Percentiles rank a stretch among this genome's conserved stretches.
These are phyloP conservation scores for Chaenogobius annularis DNA, from an alignment of 2,113 vertebrate species.

Conservation along the genomic window DNA sequence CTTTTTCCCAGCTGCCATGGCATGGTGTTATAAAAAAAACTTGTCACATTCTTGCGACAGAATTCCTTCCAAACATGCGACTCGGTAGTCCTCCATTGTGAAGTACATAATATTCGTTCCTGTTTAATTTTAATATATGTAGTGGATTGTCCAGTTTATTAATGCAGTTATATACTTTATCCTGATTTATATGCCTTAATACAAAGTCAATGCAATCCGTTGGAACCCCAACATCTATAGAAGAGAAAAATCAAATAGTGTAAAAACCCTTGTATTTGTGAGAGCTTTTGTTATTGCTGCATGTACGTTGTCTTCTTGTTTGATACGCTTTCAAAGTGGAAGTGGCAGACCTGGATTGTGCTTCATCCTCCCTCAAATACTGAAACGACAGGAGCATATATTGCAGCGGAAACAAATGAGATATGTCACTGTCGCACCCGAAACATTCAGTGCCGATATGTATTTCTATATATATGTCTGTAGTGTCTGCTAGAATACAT, in stretches of 20 bases:
- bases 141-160: no score
- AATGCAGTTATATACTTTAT: no score
- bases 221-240: background rate
- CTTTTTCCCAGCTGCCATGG: no score
- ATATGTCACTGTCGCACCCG: constrained; percentile 4
- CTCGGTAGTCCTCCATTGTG: no score
- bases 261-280: background rate
- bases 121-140: no score
- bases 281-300: constrained; percentile 9
- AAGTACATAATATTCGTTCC: no score
- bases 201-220: background rate
- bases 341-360: constrained; percentile 13
- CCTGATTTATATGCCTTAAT: no score
- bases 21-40: no score
- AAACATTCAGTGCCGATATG: constrained; percentile 6
- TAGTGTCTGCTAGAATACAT: constrained; percentile 7
- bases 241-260: background rate
- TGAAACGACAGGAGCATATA: constrained; percentile 15
- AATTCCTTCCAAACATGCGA: no score
- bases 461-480: constrained; percentile 4
- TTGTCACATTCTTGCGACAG: no score
- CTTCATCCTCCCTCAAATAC: constrained; percentile 15
- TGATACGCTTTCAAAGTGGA: constrained; percentile 11
- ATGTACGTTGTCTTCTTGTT: constrained; percentile 3
- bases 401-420: constrained; percentile 13